phyloP scores from a whole-genome alignment of 2,888 invertebrate genomes.

The Rhingia campestris region DNA sequence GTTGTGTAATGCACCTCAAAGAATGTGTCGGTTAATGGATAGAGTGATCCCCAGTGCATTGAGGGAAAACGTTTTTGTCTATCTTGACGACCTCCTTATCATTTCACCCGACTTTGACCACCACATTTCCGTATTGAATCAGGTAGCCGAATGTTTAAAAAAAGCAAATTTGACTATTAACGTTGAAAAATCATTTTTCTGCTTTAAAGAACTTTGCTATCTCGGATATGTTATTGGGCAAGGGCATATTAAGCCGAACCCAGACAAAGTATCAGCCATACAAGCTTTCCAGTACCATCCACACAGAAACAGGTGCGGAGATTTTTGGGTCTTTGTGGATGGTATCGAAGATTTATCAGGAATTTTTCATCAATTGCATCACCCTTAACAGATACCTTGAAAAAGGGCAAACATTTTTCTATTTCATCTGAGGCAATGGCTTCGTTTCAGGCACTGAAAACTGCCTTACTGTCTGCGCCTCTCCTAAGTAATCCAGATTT shows the following conservation, averaged over 20 bases:
- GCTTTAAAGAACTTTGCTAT: no score
- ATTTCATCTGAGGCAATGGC: no score
- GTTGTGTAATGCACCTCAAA: no score
- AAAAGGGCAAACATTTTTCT: no score
- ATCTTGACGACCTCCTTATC: slow-evolving; percentile 1
- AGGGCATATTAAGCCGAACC: neutral
- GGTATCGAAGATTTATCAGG: neutral
- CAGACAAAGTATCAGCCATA: neutral
- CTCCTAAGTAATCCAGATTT: no score
- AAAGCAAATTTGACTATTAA: neutral
- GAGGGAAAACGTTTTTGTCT: slow-evolving; percentile 2
- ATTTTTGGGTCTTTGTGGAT: slow-evolving; percentile 1
- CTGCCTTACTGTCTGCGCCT: no score
- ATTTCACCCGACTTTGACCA: slow-evolving; percentile 3
- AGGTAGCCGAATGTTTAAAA: neutral
- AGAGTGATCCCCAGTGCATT: neutral
- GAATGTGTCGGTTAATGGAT: no score
- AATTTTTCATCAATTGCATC: no score
- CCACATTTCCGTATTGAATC: neutral
- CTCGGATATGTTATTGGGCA: neutral
- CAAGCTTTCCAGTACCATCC: neutral
- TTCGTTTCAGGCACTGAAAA: no score
- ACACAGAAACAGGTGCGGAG: slow-evolving; percentile 1
- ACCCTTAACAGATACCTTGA: no score
- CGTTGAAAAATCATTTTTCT: neutral